Percentiles rank a stretch among this genome's conserved stretches.
Evolutionary conservation across 2,797 vertebrate species (phyloP).

Genomic region (Adrianichthys oophorus): DNA sequence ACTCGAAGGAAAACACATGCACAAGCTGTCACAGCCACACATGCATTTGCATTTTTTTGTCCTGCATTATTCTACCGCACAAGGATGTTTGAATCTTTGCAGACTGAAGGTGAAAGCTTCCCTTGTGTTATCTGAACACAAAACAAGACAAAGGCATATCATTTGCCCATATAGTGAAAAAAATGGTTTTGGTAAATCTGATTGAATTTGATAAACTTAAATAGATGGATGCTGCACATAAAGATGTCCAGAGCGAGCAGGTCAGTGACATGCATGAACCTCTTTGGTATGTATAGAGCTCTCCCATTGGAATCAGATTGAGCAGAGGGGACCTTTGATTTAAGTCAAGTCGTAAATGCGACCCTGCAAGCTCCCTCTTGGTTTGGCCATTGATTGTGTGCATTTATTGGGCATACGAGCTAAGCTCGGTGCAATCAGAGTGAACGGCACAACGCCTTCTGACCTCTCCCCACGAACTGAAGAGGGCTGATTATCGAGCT

Average conservation of each 20-base stretch:
- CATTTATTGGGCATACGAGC: conserved; percentile 51
- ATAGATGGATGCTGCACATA: conserved; percentile 9
- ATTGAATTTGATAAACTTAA: conserved; percentile 39
- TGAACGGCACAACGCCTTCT: conserved; percentile 51
- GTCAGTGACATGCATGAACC: conserved; percentile 44
- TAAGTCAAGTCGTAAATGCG: conserved; percentile 60
- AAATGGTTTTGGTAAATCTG: conserved; percentile 34
- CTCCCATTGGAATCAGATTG: conserved; percentile 47
- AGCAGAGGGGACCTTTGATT: conserved; percentile 65
- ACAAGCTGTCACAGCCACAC: conserved; percentile 7
- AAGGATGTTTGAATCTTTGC: conserved; percentile 3
- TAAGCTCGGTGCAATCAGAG: conserved; percentile 55
- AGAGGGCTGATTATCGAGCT: conserved; percentile 60
- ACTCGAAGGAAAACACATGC: conserved; percentile 19
- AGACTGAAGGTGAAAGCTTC: conserved; percentile 4
- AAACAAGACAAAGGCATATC: conserved; percentile 41
- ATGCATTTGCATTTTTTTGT: conserved; percentile 10
- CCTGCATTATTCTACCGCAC: neutral
- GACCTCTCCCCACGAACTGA: conserved; percentile 52
- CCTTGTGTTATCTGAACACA: conserved; percentile 40
- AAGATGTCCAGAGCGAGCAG: conserved; percentile 8
- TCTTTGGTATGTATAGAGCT: conserved; percentile 39
- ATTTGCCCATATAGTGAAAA: conserved; percentile 11
- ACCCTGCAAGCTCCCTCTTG: conserved; percentile 42
- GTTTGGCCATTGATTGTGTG: conserved; percentile 62